Base-by-base conservation (phyloP, 53 echinoderm and acorn worm genomes). In the Mesocentrotus franciscanus region DNA sequence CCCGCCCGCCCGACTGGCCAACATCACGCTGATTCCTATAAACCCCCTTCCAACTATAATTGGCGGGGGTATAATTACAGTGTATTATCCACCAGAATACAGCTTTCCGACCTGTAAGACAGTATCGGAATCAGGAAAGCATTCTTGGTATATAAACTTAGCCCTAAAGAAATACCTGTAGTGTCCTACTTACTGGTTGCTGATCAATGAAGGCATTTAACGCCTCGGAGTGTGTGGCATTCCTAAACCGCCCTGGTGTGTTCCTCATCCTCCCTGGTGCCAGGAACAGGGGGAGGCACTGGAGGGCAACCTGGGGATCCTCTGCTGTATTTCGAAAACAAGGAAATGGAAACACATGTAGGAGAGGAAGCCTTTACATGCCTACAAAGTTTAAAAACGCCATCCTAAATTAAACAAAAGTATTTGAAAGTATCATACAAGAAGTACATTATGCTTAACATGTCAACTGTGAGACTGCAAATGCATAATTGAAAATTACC, bases 131-230 rank as follows among this genome's bases (percentile, higher is more conserved):
- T 83, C 83, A 83, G 83, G 83, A 83, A 83, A 83, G 83, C 12
- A 83, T 83, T 83, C 18, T 83, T 83, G 83, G 18, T 83, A 35
- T 83, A 61, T 61, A 61, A 18, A 83, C 83, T 83, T 18, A 83
- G 83, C 83, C 83, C 83, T 83, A 15, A 83, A 83, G 83, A 83
- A 83, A 83, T 83, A 83, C 83, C 83, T 95, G 22, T 68, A 32
- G 85, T 12, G 91, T 62, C 76, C 90, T 89, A 42, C 95, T 93
- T 94, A 93, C 93, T 71, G 95, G 97, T 85, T 95, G 74, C 42
- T 95, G 66, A 95, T 95, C 97, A 79, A 97, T 93, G 81, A 97
- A 97, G 22, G 97, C 64, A 24, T 92, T 84, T 34, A 97, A 89
- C 8, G 95, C 95, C 72, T 97, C 96, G 7, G 78, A 74, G 74